These are phyloP conservation scores for Bilobella aurantiaca DNA, from an alignment of 1,140 invertebrate species.

Conservation along the genomic window DNA sequence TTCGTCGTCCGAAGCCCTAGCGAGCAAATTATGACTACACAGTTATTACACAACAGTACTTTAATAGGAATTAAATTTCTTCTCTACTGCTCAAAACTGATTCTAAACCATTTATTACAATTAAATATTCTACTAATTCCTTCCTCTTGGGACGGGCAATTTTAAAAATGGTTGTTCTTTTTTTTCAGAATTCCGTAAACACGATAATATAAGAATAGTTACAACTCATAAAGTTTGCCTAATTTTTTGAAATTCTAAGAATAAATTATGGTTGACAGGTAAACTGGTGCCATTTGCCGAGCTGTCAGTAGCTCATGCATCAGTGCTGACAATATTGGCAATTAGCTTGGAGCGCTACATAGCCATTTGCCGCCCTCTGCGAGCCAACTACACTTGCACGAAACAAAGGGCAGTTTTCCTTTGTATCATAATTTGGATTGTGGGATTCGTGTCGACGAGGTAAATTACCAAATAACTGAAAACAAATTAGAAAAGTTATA, in stretches of 20 bases:
- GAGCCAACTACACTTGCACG: slow-evolving; percentile 81
- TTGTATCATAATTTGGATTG: slow-evolving; percentile 70
- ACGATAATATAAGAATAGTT: too few species aligned
- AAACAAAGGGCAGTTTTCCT: slow-evolving; percentile 71
- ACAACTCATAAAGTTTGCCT: too few species aligned
- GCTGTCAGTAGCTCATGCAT: slow-evolving; percentile 81
- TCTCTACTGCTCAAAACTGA: not conserved
- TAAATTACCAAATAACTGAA: too few species aligned
- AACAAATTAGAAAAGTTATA: not conserved
- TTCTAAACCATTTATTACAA: not conserved
- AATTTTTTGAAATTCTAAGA: too few species aligned
- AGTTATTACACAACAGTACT: not conserved
- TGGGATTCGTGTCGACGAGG: slow-evolving; percentile 74
- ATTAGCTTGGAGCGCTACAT: slow-evolving; percentile 90
- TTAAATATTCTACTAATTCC: not conserved
- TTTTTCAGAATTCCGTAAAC: too few species aligned
- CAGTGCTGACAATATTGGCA: slow-evolving; percentile 83
- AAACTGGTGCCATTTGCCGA: slow-evolving; percentile 85
- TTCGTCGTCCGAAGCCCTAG: too few species aligned
- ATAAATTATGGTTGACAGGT: slow-evolving; percentile 48
- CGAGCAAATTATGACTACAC: not conserved
- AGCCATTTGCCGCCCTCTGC: slow-evolving; percentile 82
- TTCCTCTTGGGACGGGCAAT: too few species aligned
- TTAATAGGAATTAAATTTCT: not conserved
- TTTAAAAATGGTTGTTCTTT: not conserved